Conservation (phyloP, 1,140 invertebrate species). For the Conus ventricosus region DNA sequence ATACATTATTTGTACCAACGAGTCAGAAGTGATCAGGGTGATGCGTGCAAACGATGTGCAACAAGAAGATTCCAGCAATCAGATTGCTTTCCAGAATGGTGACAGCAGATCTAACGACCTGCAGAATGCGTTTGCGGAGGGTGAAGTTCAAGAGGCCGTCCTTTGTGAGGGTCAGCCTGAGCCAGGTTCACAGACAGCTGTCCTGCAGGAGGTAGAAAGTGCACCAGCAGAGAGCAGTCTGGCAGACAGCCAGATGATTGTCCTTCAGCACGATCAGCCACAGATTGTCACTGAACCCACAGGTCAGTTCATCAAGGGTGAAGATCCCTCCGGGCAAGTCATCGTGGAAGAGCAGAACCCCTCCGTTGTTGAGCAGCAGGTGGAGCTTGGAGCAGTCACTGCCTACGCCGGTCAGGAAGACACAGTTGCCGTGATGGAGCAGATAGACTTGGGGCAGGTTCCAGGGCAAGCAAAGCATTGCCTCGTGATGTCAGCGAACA, state of each 20-base stretch:
- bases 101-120: neutral
- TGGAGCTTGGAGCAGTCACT: neutral
- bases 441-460: neutral
- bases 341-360: neutral
- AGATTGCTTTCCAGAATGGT: neutral
- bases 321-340: neutral
- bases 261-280: neutral
- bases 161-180: neutral
- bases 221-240: neutral
- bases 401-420: neutral
- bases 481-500: neutral
- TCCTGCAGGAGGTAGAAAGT: neutral
- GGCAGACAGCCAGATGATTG: neutral
- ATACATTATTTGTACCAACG: constrained; percentile 30
- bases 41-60: neutral
- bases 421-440: neutral
- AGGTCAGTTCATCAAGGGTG: neutral
- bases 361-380: neutral
- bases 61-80: neutral
- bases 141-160: neutral
- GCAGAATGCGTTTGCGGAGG: neutral
- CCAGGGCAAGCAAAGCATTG: neutral
- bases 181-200: neutral
- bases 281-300: neutral
- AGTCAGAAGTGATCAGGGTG: constrained; percentile 24